Evolutionary conservation across 1,140 invertebrate genomes (phyloP), one percentile per base, ranked within the genome.

Genomic region (Eriocheir sinensis): DNA sequence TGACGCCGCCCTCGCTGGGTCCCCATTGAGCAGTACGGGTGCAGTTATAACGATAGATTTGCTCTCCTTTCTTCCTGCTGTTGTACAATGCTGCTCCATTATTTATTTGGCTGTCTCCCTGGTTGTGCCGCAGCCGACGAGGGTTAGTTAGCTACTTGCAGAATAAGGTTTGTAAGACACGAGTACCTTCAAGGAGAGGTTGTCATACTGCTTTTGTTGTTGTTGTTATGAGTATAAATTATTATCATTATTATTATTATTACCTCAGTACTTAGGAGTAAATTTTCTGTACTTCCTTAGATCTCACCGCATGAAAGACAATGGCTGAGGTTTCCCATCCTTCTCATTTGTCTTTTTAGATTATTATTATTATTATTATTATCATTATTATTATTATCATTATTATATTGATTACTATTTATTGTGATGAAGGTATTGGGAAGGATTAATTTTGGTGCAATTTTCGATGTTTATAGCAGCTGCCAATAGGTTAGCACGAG

Each of bases 331-430:
- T 8, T 72, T 72, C 12, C n/a, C 60, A n/a, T 21, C 60, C 60
- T 4, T n/a, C 60, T 53, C 48, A 53, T 21, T 12, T 53, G 48
- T 53, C 48, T 53, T 9, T 53, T 15, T 48, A 48, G 6, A 72
- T 72, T 72, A 72, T 72, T 72, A 72, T 72, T 72, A 72, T 72
- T 72, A 72, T 72, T 72, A 72, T 72, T 72, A 72, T 72, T 72
- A 53, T 53, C 21, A 53, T 53, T 53, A 53, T 53, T 53, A 53
- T 53, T 53, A 53, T 53, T 53, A 53, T 2, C 27, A n/a, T n/a
- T n/a, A 72, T 72, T 72, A 72, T 72, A n/a, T 48, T 48, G 44
- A 48, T 48, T 48, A 15, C 15, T 72, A 72, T 72, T 72, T n/a
- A n/a, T 2, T 72, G 60, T 72, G 60, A 72, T n/a, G n/a, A 72